phyloP scores from a whole-genome alignment of 2,113 vertebrate genomes.

The Myodes glareolus region DNA sequence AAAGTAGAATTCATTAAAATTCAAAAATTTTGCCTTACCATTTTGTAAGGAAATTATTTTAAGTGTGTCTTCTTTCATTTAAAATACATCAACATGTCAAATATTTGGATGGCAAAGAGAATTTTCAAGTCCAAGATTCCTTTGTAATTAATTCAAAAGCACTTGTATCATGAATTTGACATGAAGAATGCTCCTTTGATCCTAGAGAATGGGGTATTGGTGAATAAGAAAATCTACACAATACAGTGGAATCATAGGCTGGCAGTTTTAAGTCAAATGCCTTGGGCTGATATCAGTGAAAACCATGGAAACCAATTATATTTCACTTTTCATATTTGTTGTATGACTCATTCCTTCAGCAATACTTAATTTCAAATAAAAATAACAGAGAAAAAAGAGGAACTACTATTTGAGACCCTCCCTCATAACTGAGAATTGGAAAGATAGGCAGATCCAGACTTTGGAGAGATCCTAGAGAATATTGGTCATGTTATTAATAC shows the following conservation, averaged over 20 bases:
- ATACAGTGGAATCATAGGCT: background rate
- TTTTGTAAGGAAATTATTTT: conserved; percentile 27
- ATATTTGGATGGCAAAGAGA: conserved; percentile 3
- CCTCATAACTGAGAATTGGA: background rate
- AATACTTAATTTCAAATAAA: background rate
- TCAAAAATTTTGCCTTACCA: background rate
- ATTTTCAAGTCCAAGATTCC: background rate
- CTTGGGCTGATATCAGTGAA: background rate
- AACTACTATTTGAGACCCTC: background rate
- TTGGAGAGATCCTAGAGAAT: background rate
- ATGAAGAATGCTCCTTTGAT: background rate
- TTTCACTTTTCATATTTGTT: conserved; percentile 15
- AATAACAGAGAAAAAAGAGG: background rate
- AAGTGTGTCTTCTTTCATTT: background rate
- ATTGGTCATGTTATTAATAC: background rate
- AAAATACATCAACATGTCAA: background rate
- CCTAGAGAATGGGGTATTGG: background rate
- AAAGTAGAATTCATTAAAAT: background rate
- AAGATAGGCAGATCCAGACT: background rate
- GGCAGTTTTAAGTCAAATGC: conserved; percentile 4
- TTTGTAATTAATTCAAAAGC: background rate
- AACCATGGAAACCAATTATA: background rate
- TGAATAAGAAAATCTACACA: background rate
- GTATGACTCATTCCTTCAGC: background rate
- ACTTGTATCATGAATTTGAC: background rate